Evolutionary conservation across 2,888 invertebrate genomes (phyloP), one percentile per base, ranked within the genome.

Genomic region (Tenthredo distinguenda): DNA sequence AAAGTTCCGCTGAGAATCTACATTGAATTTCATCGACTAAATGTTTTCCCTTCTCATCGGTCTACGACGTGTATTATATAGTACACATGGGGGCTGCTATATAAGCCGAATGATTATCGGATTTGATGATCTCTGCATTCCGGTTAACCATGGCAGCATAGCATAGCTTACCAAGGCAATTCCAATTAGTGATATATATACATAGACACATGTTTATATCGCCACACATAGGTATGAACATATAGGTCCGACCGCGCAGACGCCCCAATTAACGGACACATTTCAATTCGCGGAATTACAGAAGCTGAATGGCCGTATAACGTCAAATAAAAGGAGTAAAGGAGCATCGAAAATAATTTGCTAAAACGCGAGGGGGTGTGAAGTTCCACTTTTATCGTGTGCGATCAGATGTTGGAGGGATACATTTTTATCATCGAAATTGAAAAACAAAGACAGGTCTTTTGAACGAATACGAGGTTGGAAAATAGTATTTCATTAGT

Each of bases 91-190:
- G 15, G 65, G 31, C 18, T 31, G 55, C 50, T 40, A 40, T 40
- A n/a, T 62, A 81, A 62, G 40, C 58, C 40, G 62, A 62, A 37
- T 58, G 62, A 58, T 62, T 81, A 81, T 81, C 58, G 81, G 62
- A 83, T 83, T 83, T 26, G 83, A 83, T 83, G 37, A 83, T 83
- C 83, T 83, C 43, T 68, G 90, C 90, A 91, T 92, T 91, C 90
- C 91, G 88, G 90, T 90, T 88, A 89, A 89, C 91, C 90, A 90
- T 90, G 89, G 90, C 90, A 88, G 90, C 90, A 91, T 91, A 90
- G 90, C 90, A 91, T 91, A 90, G 91, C 90, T 90, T 87, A 85
- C 74, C 89, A 87, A 91, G 91, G 89, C 89, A 92, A 92, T 92
- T 91, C 91, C 92, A 92, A 92, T 92, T 89, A 90, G 86, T 87